Evolutionary conservation across 1,140 invertebrate species (phyloP).

Genomic region (Bombus sylvicola): DNA sequence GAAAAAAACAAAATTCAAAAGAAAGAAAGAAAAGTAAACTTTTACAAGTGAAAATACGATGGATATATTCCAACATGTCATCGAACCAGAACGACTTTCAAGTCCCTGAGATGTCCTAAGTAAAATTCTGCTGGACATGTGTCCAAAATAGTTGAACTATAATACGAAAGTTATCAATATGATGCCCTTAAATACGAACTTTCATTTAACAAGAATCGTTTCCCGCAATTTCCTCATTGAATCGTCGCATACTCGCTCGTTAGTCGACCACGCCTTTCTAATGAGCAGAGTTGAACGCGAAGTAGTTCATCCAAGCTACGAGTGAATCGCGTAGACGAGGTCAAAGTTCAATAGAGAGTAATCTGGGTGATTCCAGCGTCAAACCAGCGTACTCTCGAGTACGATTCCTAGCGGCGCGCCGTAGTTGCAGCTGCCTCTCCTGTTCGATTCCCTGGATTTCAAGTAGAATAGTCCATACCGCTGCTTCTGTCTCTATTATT

Average conservation of each 20-base stretch:
- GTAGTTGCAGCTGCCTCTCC: background rate
- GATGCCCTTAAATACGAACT: background rate
- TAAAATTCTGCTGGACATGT: too few relatives aligned
- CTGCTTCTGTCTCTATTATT: constrained; percentile 2
- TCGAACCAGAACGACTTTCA: too few relatives aligned
- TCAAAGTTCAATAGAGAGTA: constrained; percentile 8
- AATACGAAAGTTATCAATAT: too few relatives aligned
- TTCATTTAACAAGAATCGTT: background rate
- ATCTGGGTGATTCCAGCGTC: background rate
- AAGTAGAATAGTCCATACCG: background rate
- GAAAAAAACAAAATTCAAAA: too few relatives aligned
- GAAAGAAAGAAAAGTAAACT: too few relatives aligned
- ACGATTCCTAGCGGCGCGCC: background rate
- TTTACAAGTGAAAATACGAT: too few relatives aligned
- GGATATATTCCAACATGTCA: too few relatives aligned
- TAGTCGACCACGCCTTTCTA: background rate
- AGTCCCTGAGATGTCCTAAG: too few relatives aligned
- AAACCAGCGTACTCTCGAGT: background rate
- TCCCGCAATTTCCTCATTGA: background rate
- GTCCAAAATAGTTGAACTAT: too few relatives aligned
- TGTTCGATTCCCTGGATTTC: background rate
- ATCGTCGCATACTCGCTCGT: background rate
- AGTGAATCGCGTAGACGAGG: background rate
- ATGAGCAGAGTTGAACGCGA: background rate
- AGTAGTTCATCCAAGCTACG: background rate